These are phyloP conservation scores for Bedellia somnulentella DNA, from an alignment of 2,888 invertebrate genomes.

Conservation along the genomic window DNA sequence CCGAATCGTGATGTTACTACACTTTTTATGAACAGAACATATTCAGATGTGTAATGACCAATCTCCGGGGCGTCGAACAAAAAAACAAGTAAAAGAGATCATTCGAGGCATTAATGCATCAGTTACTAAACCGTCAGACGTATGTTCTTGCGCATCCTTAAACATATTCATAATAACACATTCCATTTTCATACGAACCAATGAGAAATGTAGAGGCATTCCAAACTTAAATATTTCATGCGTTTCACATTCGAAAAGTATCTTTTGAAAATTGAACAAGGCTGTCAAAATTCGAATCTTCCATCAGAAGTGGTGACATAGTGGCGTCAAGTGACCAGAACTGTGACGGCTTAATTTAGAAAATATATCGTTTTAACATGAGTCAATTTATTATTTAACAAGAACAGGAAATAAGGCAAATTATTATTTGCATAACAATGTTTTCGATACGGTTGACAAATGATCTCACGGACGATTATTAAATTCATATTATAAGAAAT, in stretches of 20 bases:
- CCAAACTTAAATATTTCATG: conserved; percentile 28
- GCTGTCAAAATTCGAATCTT: conserved; percentile 22
- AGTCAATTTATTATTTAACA: conserved; percentile 16
- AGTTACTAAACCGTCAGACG: conserved; percentile 57
- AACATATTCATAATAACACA: conserved; percentile 54
- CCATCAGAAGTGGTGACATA: conserved; percentile 12
- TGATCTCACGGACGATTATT: conserved; percentile 1
- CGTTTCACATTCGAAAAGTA: conserved; percentile 48
- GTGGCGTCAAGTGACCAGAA: conserved; percentile 9
- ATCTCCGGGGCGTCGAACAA: conserved; percentile 48
- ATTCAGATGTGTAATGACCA: conserved; percentile 59
- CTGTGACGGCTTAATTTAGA: neutral
- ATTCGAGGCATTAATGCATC: conserved; percentile 56
- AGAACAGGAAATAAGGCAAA: conserved; percentile 34
- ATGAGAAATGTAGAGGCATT: conserved; percentile 44
- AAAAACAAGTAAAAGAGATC: conserved; percentile 25
- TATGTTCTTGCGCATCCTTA: conserved; percentile 55
- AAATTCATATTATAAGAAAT: conserved; percentile 24
- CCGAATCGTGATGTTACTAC: conserved; percentile 49
- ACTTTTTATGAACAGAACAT: conserved; percentile 43
- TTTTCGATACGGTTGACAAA: neutral
- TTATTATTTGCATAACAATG: conserved; percentile 14
- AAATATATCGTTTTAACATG: conserved; percentile 16
- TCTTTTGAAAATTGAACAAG: conserved; percentile 34
- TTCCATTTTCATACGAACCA: conserved; percentile 42